Base-by-base conservation (phyloP, 1,140 invertebrate species). In the Caerostris extrusa region DNA sequence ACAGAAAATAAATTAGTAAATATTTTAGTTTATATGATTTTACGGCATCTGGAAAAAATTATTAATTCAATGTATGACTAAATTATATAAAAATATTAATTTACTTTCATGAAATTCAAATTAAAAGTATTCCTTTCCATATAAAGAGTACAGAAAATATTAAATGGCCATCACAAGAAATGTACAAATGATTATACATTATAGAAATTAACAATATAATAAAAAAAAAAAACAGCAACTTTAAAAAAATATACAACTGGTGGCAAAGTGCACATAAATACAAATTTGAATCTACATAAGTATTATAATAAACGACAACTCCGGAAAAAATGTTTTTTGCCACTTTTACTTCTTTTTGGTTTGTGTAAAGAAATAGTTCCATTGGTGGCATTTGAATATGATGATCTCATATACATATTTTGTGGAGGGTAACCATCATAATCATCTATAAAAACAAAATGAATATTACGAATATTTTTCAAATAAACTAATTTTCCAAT, bases 301-400 rank as follows among this genome's bases (percentile, higher is more conserved):
- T 71, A 61, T 88, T 94, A 94, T 55, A 94, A 34, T 17, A 94
- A 56, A 53, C 94, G 85, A 85, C 94, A 94, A 55, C 85, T 85
- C 34, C 89, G 60, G 58, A 93, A 87, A 55, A 94, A 89, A n/a
- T 87, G 87, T 61, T 93, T 94, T 89, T 94, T 94, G 17, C 94
- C 90, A 83, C 94, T 94, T 94, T 94, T 94, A 34, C 60, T 89
- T 71, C 94, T 14, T 69, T 93, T 94, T 8, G 90, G 90, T 90
- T 94, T 92, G 64, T 94, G 94, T 57, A 94, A 58, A 69, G 94
- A 94, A 19, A 94, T 94, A 50, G 94, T 94, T 69, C 94, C 94
- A 90, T 94, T 94, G 56, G 90, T 56, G n/a, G 85, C 34, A 82
- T 77, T 88, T 2, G 90, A 58, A 81, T 87, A 91, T 60, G 94